Evolutionary conservation across 2,797 vertebrate species (phyloP).

Genomic region (Gila robusta): DNA sequence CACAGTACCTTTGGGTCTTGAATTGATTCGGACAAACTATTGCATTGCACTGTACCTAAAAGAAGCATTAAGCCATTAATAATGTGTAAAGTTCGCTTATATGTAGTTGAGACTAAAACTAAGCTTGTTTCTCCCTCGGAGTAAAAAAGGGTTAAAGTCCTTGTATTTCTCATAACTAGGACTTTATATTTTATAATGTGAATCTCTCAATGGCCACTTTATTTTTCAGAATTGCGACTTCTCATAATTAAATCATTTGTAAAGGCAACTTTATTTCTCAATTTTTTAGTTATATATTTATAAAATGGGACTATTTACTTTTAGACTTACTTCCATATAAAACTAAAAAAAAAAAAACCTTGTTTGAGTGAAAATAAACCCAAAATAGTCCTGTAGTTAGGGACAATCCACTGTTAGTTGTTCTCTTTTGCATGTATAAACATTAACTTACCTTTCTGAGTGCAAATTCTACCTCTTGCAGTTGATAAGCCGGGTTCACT

Average conservation of each 20-base stretch:
- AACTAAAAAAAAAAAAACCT: background rate
- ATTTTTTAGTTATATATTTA: background rate
- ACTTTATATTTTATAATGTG: background rate
- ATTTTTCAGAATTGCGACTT: background rate
- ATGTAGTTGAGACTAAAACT: background rate
- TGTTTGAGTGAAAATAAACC: background rate
- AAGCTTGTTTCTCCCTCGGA: background rate
- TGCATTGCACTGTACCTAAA: constrained; percentile 90
- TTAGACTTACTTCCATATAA: background rate
- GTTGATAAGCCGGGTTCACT: constrained; percentile 92
- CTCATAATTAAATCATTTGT: too few species aligned
- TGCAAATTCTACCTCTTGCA: constrained; percentile 84
- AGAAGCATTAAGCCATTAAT: background rate
- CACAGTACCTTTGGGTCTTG: constrained; percentile 88
- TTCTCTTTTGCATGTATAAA: background rate
- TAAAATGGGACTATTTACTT: background rate
- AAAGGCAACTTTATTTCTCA: background rate
- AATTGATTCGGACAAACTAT: constrained; percentile 89
- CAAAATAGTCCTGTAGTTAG: background rate
- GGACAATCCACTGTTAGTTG: background rate
- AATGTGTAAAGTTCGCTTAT: background rate
- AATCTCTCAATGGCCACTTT: background rate
- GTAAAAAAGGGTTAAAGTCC: background rate
- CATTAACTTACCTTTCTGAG: constrained; percentile 81
- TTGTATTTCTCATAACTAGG: background rate